Conservation (phyloP, 2,888 invertebrate species). For the Acrobasis consociella region DNA sequence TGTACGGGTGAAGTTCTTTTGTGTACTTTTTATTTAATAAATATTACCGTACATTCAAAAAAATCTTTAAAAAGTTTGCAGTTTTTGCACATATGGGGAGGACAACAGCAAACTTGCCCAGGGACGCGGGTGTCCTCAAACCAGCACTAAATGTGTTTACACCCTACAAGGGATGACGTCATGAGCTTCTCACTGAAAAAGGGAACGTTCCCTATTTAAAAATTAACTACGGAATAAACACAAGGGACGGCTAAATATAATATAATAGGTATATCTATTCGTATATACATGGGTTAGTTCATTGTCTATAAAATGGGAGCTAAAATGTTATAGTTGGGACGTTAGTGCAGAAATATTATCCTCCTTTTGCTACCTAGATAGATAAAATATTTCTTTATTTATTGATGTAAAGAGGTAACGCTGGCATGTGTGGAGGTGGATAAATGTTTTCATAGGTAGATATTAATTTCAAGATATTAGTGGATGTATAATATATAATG, state of each 20-base stretch:
- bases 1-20: too few species aligned
- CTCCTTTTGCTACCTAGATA: background rate
- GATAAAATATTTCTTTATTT: background rate
- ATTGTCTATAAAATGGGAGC: slow-evolving; percentile 15
- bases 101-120: too few species aligned
- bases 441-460: slow-evolving; percentile 10
- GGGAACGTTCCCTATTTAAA: slow-evolving; percentile 32
- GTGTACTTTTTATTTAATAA: too few species aligned
- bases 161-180: slow-evolving; percentile 25
- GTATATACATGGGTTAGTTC: slow-evolving; percentile 2
- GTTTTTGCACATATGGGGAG: too few species aligned
- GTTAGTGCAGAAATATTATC: background rate
- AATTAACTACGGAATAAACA: slow-evolving; percentile 29
- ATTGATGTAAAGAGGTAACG: background rate
- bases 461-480: background rate
- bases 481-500: background rate
- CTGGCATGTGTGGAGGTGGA: slow-evolving; percentile 1
- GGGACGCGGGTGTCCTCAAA: too few species aligned
- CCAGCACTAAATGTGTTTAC: slow-evolving; percentile 21
- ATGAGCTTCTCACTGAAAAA: slow-evolving; percentile 26
- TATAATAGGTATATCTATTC: slow-evolving; percentile 6
- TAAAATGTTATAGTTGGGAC: slow-evolving; percentile 14
- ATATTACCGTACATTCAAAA: too few species aligned
- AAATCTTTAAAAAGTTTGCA: too few species aligned
- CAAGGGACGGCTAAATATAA: slow-evolving; percentile 19